phyloP scores from a whole-genome alignment of 53 echinoderm and acorn worm species.

The Temnopleurus reevesii region DNA sequence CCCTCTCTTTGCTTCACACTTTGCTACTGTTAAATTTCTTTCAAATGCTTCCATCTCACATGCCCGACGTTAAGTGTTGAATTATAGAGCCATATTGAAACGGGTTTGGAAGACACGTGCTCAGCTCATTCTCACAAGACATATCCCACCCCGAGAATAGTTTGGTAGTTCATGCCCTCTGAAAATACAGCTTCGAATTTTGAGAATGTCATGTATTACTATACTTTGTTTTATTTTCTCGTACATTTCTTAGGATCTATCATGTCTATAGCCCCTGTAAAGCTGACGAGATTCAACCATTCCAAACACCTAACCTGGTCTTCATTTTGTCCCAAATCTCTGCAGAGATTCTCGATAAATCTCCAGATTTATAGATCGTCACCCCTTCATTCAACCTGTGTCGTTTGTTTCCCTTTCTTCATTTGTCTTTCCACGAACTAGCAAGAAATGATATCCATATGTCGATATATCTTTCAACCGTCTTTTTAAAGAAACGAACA shows the following conservation, averaged over 20 bases:
- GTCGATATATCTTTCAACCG: constrained; percentile 28
- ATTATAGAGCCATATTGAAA: constrained; percentile 24
- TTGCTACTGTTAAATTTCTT: constrained; percentile 32
- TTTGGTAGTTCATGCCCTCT: constrained; percentile 12
- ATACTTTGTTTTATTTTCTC: not conserved
- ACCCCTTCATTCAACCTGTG: not conserved
- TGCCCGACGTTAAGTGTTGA: constrained; percentile 12
- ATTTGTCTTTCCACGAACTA: not conserved
- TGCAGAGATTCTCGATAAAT: not conserved
- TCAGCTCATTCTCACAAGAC: not conserved
- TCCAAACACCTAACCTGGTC: constrained; percentile 57
- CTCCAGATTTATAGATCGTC: constrained; percentile 18
- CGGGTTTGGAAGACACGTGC: constrained; percentile 21
- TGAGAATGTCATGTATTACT: constrained; percentile 5
- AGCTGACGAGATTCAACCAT: constrained; percentile 33
- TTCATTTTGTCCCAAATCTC: constrained; percentile 45
- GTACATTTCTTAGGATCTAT: not conserved
- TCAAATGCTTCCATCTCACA: not conserved
- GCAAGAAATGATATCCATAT: constrained; percentile 58
- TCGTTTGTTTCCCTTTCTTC: constrained; percentile 22
- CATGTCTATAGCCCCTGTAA: constrained; percentile 6
- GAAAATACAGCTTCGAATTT: not conserved
- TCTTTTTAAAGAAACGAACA: not conserved
- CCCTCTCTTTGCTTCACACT: not conserved
- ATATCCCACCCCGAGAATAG: not conserved